phyloP scores from a whole-genome alignment of 2,888 invertebrate genomes.

The Tineola bisselliella region DNA sequence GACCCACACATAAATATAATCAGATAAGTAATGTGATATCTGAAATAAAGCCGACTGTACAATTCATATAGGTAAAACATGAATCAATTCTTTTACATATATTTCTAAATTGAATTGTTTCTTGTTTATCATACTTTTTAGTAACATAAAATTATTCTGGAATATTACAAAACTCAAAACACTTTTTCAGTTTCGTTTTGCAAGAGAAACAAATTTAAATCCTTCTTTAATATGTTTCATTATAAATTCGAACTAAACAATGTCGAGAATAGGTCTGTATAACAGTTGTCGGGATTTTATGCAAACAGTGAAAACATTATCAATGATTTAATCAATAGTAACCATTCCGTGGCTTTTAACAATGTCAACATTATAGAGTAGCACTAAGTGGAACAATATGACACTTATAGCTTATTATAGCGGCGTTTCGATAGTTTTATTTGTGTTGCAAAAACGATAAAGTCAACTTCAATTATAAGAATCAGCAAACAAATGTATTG shows the following conservation, averaged over 20 bases:
- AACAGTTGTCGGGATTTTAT: not conserved
- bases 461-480: no score
- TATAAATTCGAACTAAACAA: not conserved
- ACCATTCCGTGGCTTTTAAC: not conserved
- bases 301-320: conserved; percentile 7
- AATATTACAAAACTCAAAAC: no score
- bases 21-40: not conserved
- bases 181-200: no score
- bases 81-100: no score
- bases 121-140: no score
- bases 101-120: no score
- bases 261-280: not conserved
- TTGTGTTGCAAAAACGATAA: not conserved
- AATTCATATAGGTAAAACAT: not conserved
- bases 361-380: conserved; percentile 10
- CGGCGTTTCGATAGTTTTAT: not conserved
- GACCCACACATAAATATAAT: not conserved
- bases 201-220: no score
- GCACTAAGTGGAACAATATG: not conserved
- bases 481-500: no score
- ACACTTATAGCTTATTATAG: not conserved
- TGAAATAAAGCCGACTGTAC: not conserved
- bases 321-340: conserved; percentile 1
- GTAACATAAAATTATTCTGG: no score
- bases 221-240: no score